A percentile compares a stretch with the other conserved stretches of the same genome.
Evolutionary conservation across 2,888 invertebrate species (phyloP).

Genomic region (Elaeidobius kamerunicus): DNA sequence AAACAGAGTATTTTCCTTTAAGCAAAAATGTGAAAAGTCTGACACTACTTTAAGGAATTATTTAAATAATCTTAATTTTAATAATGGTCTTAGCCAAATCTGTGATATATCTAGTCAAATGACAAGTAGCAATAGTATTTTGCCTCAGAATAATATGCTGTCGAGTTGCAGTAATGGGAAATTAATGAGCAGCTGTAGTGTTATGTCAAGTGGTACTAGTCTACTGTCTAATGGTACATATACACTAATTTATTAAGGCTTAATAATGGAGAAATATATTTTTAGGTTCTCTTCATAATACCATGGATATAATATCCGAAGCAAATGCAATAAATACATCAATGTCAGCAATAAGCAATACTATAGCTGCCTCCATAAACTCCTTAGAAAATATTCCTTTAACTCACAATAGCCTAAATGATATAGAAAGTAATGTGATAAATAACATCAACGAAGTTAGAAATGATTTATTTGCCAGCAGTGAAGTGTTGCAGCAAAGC

Average conservation of each 20-base stretch:
- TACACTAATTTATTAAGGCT: too few relatives aligned
- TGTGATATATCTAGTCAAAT: conserved; percentile 36
- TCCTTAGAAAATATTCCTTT: conserved; percentile 14
- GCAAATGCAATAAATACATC: conserved; percentile 8
- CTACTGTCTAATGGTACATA: conserved; percentile 4
- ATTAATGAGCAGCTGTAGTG: conserved; percentile 17
- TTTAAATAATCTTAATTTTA: conserved; percentile 37
- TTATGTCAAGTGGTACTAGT: conserved; percentile 14
- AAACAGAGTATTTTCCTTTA: conserved; percentile 46
- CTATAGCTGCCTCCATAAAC: conserved; percentile 19
- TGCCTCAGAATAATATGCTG: conserved; percentile 17
- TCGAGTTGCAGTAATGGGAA: conserved; percentile 13
- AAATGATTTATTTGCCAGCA: conserved; percentile 43
- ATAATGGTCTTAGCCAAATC: conserved; percentile 20
- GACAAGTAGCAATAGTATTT: conserved; percentile 31
- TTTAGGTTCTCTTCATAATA: conserved; percentile 2
- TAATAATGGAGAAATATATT: too few relatives aligned
- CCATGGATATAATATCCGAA: conserved; percentile 11
- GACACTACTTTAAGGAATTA: conserved; percentile 46
- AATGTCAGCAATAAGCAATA: conserved; percentile 13
- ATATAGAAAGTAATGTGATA: conserved; percentile 18
- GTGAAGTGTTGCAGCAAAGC: conserved; percentile 45
- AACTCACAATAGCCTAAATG: conserved; percentile 13
- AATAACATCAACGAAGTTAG: conserved; percentile 37
- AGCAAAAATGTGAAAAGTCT: conserved; percentile 48